Evolutionary conservation across 2,888 invertebrate species (phyloP).

Genomic region (Conistra vaccinii): DNA sequence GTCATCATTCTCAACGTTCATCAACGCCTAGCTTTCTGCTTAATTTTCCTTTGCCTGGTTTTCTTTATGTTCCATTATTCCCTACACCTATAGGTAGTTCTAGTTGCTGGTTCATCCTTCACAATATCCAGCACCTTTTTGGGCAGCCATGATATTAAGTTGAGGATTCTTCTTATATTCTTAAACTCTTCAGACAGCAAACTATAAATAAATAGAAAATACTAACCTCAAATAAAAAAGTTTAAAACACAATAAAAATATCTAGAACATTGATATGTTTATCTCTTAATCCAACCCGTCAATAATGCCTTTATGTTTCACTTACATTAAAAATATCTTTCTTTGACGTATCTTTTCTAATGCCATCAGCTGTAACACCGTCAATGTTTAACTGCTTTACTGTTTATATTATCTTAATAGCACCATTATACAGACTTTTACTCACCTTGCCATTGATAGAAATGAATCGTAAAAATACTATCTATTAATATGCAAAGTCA

Average conservation of each 20-base stretch:
- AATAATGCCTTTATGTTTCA: conserved; percentile 34
- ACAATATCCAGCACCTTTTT: neutral
- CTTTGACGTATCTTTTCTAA: conserved; percentile 47
- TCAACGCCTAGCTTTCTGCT: neutral
- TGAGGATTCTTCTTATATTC: neutral
- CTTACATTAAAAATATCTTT: conserved; percentile 46
- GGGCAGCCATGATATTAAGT: neutral
- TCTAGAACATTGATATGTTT: conserved; percentile 13
- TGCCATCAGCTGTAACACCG: conserved; percentile 28
- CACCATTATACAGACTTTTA: conserved; percentile 58
- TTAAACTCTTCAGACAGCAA: neutral
- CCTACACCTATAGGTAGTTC: neutral
- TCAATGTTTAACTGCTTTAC: conserved; percentile 49
- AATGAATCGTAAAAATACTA: conserved; percentile 64
- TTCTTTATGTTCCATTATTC: neutral
- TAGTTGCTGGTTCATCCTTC: neutral
- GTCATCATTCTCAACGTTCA: neutral
- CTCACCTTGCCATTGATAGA: conserved; percentile 59
- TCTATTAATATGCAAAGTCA: conserved; percentile 69
- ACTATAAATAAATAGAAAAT: neutral
- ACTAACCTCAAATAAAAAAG: neutral
- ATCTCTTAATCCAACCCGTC: conserved; percentile 30
- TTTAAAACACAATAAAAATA: conserved; percentile 30
- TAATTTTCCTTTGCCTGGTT: neutral
- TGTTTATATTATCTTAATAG: conserved; percentile 67